Base-by-base conservation (phyloP, 2,888 invertebrate genomes). In the Acanthococcus lagerstroemiae region DNA sequence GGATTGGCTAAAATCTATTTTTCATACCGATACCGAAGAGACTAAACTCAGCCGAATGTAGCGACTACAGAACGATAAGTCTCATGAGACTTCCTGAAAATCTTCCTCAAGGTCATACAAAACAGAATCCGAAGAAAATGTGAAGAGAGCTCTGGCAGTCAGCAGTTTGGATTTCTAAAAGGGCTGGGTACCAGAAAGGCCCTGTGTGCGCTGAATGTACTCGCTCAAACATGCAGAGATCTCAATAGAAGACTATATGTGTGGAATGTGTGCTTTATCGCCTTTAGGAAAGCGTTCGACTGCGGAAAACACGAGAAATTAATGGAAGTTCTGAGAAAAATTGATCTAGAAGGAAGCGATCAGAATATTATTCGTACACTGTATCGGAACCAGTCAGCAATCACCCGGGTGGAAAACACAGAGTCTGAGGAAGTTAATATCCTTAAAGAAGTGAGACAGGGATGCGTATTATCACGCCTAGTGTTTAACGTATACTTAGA, bases 291-390 rank as follows among this genome's bases (percentile, higher is more conserved):
- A 30, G 37, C 37, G 68, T 71, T 71, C 26, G 67, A 69, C 55
- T 65, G 61, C 27, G 69, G 67, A 15, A 44, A 57, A 63, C 68
- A 69, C 45, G 58, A 67, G 5, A 68, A 69, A 48, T 55, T 68
- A 55, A 65, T 70, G 25, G 57, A 71, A 55, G 67, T 70, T 50
- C 56, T 70, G 2, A 55, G 58, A 37, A 55, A 15, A 21, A 48
- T 25, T 22, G 50, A 56, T 27, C 24, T 67, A 45, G 69, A 69
- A n/a, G 22, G 46, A 4, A 12, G 56, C n/a, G 54, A 68, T 15
- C 15, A 24, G 27, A 66, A 66, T 4, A 68, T 68, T 22, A 69
- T 69, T 55, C 26, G 19, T 1, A 63, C 65, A 45, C 37, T 69
- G 25, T 67, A 69, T 19, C 55, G 67, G 67, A 65, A 58, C 15